These are phyloP conservation scores for Ips nitidus DNA, from an alignment of 1,140 invertebrate species.

Conservation along the genomic window DNA sequence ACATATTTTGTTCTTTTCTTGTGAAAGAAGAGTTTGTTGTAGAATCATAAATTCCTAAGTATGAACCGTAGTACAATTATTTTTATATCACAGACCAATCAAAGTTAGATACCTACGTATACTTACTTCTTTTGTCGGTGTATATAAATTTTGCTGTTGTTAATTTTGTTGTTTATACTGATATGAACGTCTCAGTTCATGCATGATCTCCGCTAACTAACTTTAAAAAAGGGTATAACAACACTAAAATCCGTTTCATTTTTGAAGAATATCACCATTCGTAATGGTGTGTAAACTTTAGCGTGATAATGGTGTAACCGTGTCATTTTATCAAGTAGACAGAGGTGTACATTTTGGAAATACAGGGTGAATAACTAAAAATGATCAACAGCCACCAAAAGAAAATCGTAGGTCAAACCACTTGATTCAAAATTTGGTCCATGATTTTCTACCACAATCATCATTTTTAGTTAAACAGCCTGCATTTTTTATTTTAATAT, in stretches of 20 bases:
- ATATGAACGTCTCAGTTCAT: constrained; percentile 44
- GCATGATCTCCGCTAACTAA: constrained; percentile 42
- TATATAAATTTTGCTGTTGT: constrained; percentile 52
- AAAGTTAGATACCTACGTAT: constrained; percentile 44
- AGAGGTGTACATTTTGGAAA: too few species aligned
- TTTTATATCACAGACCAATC: constrained; percentile 55
- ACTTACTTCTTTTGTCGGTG: constrained; percentile 49
- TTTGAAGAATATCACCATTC: constrained; percentile 41
- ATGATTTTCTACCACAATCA: too few species aligned
- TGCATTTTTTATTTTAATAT: too few species aligned
- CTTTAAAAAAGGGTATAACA: neutral
- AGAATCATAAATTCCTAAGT: constrained; percentile 29
- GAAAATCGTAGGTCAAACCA: too few species aligned
- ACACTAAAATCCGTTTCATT: neutral
- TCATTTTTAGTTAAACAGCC: too few species aligned
- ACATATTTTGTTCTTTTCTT: neutral
- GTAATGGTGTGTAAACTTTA: too few species aligned
- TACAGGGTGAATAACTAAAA: too few species aligned
- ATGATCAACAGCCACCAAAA: too few species aligned
- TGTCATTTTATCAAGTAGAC: too few species aligned
- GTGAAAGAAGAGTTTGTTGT: too few species aligned
- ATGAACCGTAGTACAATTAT: constrained; percentile 46
- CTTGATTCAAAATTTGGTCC: too few species aligned
- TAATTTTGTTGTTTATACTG: constrained; percentile 48
- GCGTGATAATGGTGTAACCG: too few species aligned